These are phyloP conservation scores for Drosophila borborema DNA, from an alignment of 2,888 invertebrate species.

Conservation along the genomic window DNA sequence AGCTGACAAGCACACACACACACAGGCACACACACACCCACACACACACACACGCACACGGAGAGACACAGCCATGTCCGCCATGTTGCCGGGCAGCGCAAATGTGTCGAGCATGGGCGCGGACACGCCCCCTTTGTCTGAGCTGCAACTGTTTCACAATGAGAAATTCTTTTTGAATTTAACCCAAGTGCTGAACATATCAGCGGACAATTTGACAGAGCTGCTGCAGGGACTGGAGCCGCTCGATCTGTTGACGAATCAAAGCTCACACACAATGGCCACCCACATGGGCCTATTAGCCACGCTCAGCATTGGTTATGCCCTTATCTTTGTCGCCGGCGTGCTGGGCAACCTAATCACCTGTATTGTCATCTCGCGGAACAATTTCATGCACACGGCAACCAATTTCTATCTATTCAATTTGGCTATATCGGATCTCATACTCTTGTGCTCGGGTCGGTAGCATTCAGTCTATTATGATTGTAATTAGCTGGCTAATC, in stretches of 20 bases:
- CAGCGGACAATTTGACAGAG: slow-evolving; percentile 81
- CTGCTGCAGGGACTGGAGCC: slow-evolving; percentile 61
- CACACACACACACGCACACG: slow-evolving; percentile 1
- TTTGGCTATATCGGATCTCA: slow-evolving; percentile 93
- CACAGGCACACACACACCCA: slow-evolving; percentile 5
- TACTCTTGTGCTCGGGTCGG: slow-evolving; percentile 90
- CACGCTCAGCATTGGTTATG: slow-evolving; percentile 90
- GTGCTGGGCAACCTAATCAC: slow-evolving; percentile 93
- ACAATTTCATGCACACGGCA: slow-evolving; percentile 93
- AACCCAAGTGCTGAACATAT: slow-evolving; percentile 83
- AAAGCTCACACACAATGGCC: slow-evolving; percentile 33
- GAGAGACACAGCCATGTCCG: slow-evolving; percentile 43
- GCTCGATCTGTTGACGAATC: slow-evolving; percentile 41
- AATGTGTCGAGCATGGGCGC: slow-evolving; percentile 37
- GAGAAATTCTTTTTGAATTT: slow-evolving; percentile 83
- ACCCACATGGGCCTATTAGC: slow-evolving; percentile 70
- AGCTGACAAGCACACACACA: slow-evolving; percentile 12
- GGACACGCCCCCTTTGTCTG: slow-evolving; percentile 45
- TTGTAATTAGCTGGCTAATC: background rate
- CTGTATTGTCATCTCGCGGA: slow-evolving; percentile 92
- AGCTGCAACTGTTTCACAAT: slow-evolving; percentile 69
- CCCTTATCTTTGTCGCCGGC: slow-evolving; percentile 88
- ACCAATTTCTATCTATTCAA: slow-evolving; percentile 94
- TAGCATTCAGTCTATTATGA: background rate
- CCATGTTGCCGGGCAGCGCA: slow-evolving; percentile 53